Percentiles rank a stretch among this genome's conserved stretches.
These are phyloP conservation scores for Seira musarum DNA, from an alignment of 2,888 invertebrate genomes.

Conservation along the genomic window DNA sequence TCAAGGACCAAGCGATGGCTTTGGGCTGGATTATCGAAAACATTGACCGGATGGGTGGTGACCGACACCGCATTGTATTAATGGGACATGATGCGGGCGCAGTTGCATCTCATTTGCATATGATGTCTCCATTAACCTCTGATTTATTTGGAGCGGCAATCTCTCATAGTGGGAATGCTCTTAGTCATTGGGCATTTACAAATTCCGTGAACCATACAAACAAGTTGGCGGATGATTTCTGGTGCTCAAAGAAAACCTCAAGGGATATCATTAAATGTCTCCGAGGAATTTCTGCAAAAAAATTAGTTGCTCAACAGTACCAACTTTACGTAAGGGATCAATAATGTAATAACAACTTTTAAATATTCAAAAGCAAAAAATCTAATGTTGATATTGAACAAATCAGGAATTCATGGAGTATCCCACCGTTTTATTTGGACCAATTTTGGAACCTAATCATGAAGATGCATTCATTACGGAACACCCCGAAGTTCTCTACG, in stretches of 20 bases:
- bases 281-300: slow-evolving; percentile 54
- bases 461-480: slow-evolving; percentile 60
- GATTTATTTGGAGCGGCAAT: slow-evolving; percentile 52
- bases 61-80: slow-evolving; percentile 48
- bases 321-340: slow-evolving; percentile 61
- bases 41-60: slow-evolving; percentile 62
- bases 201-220: slow-evolving; percentile 43
- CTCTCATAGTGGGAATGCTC: slow-evolving; percentile 60
- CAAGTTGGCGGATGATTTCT: slow-evolving; percentile 57
- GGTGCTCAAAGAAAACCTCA: slow-evolving; percentile 56
- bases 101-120: slow-evolving; percentile 58
- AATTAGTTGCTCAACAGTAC: slow-evolving; percentile 61
- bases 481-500: slow-evolving; percentile 52
- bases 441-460: slow-evolving; percentile 59
- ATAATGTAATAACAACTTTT: slow-evolving; percentile 9
- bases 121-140: slow-evolving; percentile 60
- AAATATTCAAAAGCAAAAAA: background rate
- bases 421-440: slow-evolving; percentile 64
- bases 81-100: slow-evolving; percentile 62
- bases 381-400: too few species aligned
- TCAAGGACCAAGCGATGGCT: slow-evolving; percentile 59
- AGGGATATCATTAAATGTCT: slow-evolving; percentile 58
- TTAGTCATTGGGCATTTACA: slow-evolving; percentile 63
- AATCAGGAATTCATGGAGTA: slow-evolving; percentile 65
- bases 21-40: slow-evolving; percentile 58